phyloP scores from a whole-genome alignment of 2,113 vertebrate genomes.

The Okapia johnstoni region DNA sequence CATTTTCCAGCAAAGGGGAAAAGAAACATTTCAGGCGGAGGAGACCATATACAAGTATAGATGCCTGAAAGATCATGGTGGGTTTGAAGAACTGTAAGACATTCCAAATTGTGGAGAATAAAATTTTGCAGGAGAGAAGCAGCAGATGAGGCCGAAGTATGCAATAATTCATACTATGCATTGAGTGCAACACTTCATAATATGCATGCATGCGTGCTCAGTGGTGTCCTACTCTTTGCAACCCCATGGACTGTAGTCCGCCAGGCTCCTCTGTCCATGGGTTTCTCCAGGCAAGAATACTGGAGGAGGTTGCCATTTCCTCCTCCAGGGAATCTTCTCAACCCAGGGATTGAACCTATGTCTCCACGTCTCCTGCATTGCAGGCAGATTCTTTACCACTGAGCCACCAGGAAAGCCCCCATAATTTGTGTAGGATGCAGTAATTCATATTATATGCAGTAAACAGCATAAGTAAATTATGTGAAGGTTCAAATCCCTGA shows the following conservation, averaged over 20 bases:
- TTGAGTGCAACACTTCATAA: not conserved
- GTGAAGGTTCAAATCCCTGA: not conserved
- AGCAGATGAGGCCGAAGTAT: not conserved
- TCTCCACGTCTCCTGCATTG: not conserved
- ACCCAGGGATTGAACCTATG: not conserved
- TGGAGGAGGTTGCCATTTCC: not conserved
- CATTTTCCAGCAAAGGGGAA: not conserved
- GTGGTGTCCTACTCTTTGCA: not conserved
- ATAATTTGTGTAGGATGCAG: not conserved
- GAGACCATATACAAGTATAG: not conserved
- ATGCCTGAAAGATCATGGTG: not conserved
- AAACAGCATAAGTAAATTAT: not conserved
- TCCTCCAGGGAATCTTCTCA: not conserved
- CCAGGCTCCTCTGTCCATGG: not conserved
- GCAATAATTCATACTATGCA: not conserved
- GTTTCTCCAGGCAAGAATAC: not conserved
- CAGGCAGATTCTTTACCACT: not conserved
- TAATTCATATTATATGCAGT: not conserved
- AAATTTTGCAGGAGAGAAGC: not conserved
- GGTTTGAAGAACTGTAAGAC: not conserved
- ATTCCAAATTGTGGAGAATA: not conserved
- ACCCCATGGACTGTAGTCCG: not conserved
- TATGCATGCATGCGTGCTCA: not conserved
- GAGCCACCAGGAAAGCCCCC: not conserved
- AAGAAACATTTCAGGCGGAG: not conserved